phyloP scores from a whole-genome alignment of 2,888 invertebrate genomes.

The Mechanitis messenoides region DNA sequence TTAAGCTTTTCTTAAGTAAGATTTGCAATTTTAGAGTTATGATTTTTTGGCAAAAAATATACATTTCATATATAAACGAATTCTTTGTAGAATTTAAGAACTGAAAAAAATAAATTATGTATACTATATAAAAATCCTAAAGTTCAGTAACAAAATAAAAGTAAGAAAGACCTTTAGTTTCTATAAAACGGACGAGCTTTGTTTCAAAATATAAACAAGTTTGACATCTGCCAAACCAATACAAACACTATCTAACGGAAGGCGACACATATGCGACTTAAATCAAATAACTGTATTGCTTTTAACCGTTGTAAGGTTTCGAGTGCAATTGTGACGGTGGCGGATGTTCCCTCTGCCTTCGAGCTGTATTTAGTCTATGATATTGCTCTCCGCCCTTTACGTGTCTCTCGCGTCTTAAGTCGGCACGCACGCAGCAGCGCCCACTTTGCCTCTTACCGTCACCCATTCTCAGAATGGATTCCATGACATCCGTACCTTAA shows the following conservation, averaged over 20 bases:
- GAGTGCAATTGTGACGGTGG: constrained; percentile 73
- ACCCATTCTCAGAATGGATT: constrained; percentile 53
- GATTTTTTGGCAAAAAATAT: too few relatives aligned
- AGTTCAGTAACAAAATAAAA: too few relatives aligned
- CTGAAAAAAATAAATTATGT: too few relatives aligned
- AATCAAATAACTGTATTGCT: constrained; percentile 77
- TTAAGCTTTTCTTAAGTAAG: constrained; percentile 16
- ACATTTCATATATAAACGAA: too few relatives aligned
- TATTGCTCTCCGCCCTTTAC: constrained; percentile 76
- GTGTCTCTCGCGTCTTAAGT: constrained; percentile 60
- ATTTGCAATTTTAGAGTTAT: constrained; percentile 7
- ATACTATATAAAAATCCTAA: too few relatives aligned
- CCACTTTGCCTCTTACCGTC: constrained; percentile 30
- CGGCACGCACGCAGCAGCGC: constrained; percentile 49
- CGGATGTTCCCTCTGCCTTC: constrained; percentile 69
- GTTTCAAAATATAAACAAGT: constrained; percentile 73
- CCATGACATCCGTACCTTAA: constrained; percentile 65
- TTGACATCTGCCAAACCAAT: constrained; percentile 76
- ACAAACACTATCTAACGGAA: constrained; percentile 73
- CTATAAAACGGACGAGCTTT: constrained; percentile 54
- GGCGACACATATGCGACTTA: constrained; percentile 73
- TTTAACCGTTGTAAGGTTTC: constrained; percentile 74
- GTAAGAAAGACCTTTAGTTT: too few relatives aligned
- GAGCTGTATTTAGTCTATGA: constrained; percentile 69
- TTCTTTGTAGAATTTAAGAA: too few relatives aligned